These are phyloP conservation scores for Heteromurus nitidus DNA, from an alignment of 2,888 invertebrate species.

Conservation along the genomic window DNA sequence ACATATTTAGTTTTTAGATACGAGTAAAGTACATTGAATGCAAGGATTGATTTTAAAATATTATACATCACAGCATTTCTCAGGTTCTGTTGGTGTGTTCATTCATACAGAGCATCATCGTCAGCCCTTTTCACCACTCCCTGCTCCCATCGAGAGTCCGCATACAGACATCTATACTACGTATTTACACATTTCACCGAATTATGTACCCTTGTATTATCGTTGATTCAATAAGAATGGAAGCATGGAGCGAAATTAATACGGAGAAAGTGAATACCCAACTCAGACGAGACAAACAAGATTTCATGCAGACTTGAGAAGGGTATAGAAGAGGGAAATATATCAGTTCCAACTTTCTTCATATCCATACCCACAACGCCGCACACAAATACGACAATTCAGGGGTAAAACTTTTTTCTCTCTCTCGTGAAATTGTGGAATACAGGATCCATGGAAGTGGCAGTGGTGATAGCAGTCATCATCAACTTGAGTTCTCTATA, in stretches of 20 bases:
- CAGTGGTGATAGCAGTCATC: background rate
- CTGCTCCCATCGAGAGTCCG: too few species aligned
- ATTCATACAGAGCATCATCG: too few species aligned
- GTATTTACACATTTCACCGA: too few species aligned
- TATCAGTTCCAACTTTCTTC: background rate
- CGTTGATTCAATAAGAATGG: conserved; percentile 12
- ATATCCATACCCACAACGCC: background rate
- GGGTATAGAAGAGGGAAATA: background rate
- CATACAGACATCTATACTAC: background rate
- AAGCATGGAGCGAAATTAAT: conserved; percentile 3
- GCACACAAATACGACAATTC: background rate
- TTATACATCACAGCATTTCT: too few species aligned
- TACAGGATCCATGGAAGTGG: too few species aligned
- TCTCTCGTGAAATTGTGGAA: background rate
- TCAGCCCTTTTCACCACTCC: background rate
- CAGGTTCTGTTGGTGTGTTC: too few species aligned
- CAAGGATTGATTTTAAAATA: too few species aligned
- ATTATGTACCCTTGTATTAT: too few species aligned
- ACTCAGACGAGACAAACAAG: background rate
- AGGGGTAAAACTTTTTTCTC: background rate
- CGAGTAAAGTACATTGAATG: too few species aligned
- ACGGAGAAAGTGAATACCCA: background rate
- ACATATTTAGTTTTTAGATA: too few species aligned
- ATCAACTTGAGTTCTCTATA: background rate
- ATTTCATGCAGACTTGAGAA: background rate